Evolutionary conservation across 2,888 invertebrate genomes (phyloP).

Genomic region (Cryptocephalus primarius): DNA sequence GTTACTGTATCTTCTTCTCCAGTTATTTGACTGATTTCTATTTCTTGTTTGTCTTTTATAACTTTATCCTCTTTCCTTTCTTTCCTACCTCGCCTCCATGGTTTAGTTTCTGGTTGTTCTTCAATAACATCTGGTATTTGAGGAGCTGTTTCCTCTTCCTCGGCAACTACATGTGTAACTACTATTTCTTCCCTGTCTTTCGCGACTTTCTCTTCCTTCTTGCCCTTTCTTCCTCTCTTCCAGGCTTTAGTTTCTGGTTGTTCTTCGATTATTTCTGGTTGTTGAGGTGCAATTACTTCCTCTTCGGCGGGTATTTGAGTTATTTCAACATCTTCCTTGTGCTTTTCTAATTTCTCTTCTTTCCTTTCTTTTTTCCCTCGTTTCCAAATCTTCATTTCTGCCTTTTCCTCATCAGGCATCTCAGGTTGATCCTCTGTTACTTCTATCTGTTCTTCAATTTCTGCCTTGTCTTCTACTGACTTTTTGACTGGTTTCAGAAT

Average conservation of each 20-base stretch:
- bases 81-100: background rate
- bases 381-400: constrained; percentile 8
- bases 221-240: too few relatives aligned
- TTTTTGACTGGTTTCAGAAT: constrained; percentile 9
- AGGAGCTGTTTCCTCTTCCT: background rate
- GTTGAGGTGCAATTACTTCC: too few relatives aligned
- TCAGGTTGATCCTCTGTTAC: constrained; percentile 11
- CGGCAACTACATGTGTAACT: background rate
- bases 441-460: too few relatives aligned
- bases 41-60: background rate
- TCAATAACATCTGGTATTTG: too few relatives aligned
- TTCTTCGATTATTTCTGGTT: background rate
- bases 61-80: background rate
- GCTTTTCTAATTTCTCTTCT: background rate
- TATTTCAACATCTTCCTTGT: background rate
- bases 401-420: background rate
- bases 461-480: too few relatives aligned
- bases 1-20: background rate
- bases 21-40: background rate
- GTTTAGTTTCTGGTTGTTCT: background rate
- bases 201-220: constrained; percentile 1
- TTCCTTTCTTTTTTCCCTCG: background rate
- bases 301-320: too few relatives aligned
- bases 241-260: background rate
- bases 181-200: background rate